Percentiles rank a stretch among this genome's conserved stretches.
phyloP scores from a whole-genome alignment of 1,140 invertebrate genomes.

The Apocrypta bakeri region DNA sequence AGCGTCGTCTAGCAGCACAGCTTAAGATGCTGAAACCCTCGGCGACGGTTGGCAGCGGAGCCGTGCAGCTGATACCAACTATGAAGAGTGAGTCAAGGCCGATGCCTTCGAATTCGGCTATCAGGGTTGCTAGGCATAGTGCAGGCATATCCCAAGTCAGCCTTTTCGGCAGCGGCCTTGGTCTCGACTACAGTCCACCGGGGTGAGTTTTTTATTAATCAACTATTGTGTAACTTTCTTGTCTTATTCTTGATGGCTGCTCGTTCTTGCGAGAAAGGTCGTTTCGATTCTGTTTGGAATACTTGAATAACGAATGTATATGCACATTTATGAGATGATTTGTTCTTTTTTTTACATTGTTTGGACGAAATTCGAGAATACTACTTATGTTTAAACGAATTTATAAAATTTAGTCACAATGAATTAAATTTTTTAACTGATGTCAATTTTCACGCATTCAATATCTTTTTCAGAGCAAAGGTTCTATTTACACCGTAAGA shows the following conservation, averaged over 20 bases:
- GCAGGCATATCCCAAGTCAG: constrained; percentile 67
- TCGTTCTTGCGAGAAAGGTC: not conserved
- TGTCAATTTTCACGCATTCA: too few relatives aligned
- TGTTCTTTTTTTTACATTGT: too few relatives aligned
- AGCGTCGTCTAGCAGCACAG: constrained; percentile 68
- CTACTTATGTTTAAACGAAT: too few relatives aligned
- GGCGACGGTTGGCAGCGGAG: constrained; percentile 58
- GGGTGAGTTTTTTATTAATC: constrained; percentile 61
- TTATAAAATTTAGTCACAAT: too few relatives aligned
- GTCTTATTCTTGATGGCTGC: not conserved
- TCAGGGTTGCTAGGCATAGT: constrained; percentile 57
- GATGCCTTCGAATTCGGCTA: constrained; percentile 48
- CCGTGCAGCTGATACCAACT: constrained; percentile 66
- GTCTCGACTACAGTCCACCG: constrained; percentile 68
- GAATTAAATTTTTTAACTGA: too few relatives aligned
- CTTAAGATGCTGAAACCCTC: constrained; percentile 65
- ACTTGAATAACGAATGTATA: not conserved
- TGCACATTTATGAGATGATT: too few relatives aligned
- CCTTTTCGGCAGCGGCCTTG: constrained; percentile 65
- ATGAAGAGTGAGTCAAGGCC: constrained; percentile 65
- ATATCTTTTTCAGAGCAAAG: too few relatives aligned
- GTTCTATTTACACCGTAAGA: too few relatives aligned
- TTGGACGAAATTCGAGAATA: too few relatives aligned
- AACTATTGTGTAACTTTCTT: not conserved
- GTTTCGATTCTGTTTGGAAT: not conserved